Percentiles rank a stretch among this genome's conserved stretches.
Conservation (phyloP, 2,888 invertebrate species). For the Aleiodes testaceus region DNA sequence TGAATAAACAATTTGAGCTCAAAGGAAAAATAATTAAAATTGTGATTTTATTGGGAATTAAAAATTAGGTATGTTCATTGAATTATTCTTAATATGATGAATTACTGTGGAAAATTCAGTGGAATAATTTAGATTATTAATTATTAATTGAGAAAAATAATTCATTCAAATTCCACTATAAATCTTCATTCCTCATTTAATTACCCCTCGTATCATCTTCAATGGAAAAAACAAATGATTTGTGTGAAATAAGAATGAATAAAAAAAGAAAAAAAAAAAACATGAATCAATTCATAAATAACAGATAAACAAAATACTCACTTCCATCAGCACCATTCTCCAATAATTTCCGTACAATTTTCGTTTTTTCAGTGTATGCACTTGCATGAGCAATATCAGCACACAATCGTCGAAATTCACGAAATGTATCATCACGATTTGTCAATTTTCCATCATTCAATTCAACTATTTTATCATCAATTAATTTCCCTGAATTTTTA, state of each 20-base stretch:
- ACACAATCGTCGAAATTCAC: slow-evolving; percentile 85
- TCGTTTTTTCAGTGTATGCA: slow-evolving; percentile 88
- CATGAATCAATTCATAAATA: not conserved
- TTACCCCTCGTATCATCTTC: too few species aligned
- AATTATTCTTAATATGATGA: not conserved
- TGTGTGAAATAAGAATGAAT: not conserved
- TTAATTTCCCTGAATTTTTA: slow-evolving; percentile 30
- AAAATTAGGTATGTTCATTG: slow-evolving; percentile 11
- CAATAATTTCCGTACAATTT: slow-evolving; percentile 80
- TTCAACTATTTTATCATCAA: not conserved
- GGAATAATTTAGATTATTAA: not conserved
- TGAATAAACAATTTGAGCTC: too few species aligned
- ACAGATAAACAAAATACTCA: slow-evolving; percentile 54
- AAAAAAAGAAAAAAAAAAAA: not conserved
- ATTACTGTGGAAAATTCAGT: not conserved
- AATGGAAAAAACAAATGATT: too few species aligned
- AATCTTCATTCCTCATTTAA: not conserved
- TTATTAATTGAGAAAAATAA: too few species aligned
- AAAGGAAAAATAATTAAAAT: too few species aligned
- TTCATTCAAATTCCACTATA: not conserved
- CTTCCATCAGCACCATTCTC: slow-evolving; percentile 73
- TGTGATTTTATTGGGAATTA: not conserved
- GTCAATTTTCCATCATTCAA: not conserved
- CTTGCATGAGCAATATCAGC: slow-evolving; percentile 84
- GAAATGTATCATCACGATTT: slow-evolving; percentile 80